Base-by-base conservation (phyloP, 2,797 vertebrate species). In the Harpagifer antarcticus region DNA sequence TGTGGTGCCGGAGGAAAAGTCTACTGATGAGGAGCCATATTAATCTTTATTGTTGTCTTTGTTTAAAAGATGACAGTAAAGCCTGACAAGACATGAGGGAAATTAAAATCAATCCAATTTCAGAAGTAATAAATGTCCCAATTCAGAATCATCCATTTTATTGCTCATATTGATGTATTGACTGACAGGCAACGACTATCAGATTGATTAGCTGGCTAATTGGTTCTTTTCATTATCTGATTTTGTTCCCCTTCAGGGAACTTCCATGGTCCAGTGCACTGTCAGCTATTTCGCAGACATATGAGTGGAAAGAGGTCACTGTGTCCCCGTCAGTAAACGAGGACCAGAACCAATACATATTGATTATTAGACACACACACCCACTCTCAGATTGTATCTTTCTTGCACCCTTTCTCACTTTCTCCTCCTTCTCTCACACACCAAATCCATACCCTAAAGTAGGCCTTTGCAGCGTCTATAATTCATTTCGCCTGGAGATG, bases 171-270 rank as follows among this genome's bases (percentile, higher is more conserved):
- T 62, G 76, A 82, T 19, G 15, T 68, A 81, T 74, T 81, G 83
- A 87, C 40, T 79, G 62, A 72, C 19, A 48, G 55, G 16, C 74
- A 64, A 37, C 55, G 40, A 45, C 55, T 52, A 17, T 49, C 45
- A 31, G 61, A 79, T 82, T 73, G 79, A 89, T 84, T 72, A 62
- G 44, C 54, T 68, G 13, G 49, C 23, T 72, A 75, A 87, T 72
- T 87, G 69, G 5, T 83, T 87, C 65, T 3, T 67, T 77, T 84
- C 75, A 84, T 89, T 89, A 84, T 84, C 68, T 65, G 74, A 76
- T 74, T 79, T 27, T 52, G 0, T 17, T 15, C 17, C 40, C 31
- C 65, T 16, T 3, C n/a, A n/a, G 67, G 67, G 55, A 65, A 57
- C 44, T 76, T 63, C 56, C 67, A 37, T 53, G 55, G 71, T 61